phyloP scores from a whole-genome alignment of 2,797 vertebrate species.

The Phalloptychus januarius region DNA sequence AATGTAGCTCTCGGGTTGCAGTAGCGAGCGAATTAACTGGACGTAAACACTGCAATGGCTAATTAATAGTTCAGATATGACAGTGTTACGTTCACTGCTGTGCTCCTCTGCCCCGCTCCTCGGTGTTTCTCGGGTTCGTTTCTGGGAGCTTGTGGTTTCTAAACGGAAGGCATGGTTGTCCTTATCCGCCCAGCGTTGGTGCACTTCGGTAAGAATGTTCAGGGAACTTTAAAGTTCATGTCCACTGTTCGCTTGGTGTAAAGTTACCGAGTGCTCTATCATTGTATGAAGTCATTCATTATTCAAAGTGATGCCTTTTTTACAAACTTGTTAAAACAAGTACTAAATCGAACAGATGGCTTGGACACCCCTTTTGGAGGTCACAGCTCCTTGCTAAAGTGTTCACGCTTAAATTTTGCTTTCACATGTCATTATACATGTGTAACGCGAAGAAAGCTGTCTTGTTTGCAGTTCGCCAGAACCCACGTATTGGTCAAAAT shows the following conservation, averaged over 20 bases:
- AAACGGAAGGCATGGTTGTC: constrained; percentile 19
- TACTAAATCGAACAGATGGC: constrained; percentile 33
- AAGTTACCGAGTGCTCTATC: constrained; percentile 9
- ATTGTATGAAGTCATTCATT: constrained; percentile 23
- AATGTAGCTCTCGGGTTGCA: too few species aligned
- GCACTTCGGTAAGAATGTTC: constrained; percentile 64
- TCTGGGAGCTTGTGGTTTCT: background rate
- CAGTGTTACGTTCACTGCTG: background rate
- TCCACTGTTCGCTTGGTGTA: constrained; percentile 26
- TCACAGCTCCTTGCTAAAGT: background rate
- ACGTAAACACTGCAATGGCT: background rate
- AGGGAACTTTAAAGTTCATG: constrained; percentile 1
- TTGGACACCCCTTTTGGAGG: background rate
- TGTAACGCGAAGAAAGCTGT: background rate
- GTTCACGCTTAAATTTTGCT: background rate
- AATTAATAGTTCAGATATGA: constrained; percentile 32
- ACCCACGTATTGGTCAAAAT: background rate
- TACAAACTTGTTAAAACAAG: constrained; percentile 32
- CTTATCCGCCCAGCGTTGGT: constrained; percentile 21
- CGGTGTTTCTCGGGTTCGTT: background rate
- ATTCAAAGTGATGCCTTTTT: constrained; percentile 40
- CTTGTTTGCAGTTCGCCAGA: background rate
- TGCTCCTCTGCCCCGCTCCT: constrained; percentile 12
- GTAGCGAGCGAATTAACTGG: background rate
- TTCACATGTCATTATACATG: background rate